Conservation (phyloP, 2,888 invertebrate species). For the Lucinisca nassula region DNA sequence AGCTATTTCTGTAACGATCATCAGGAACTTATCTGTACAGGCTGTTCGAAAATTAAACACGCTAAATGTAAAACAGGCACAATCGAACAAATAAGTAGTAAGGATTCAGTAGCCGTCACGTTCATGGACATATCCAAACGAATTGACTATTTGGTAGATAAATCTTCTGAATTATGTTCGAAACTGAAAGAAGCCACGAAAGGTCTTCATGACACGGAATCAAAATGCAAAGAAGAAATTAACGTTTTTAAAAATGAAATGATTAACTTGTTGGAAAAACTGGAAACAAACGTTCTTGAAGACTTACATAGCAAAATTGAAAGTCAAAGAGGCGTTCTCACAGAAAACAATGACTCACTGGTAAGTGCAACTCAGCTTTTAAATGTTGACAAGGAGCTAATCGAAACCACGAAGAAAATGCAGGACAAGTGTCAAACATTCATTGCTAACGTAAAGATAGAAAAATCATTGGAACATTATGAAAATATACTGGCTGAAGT, state of each 20-base stretch:
- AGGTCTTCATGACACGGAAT: not conserved
- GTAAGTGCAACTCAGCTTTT: not conserved
- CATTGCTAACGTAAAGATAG: not conserved
- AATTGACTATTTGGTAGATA: not conserved
- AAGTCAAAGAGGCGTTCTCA: not conserved
- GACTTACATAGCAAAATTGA: not conserved
- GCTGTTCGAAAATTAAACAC: not conserved
- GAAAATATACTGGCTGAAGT: not conserved
- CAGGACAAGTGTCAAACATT: not conserved
- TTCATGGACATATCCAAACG: not conserved
- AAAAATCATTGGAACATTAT: not conserved
- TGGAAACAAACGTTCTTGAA: not conserved
- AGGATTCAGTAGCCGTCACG: not conserved
- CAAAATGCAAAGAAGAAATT: not conserved
- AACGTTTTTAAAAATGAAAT: not conserved
- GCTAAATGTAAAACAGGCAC: not conserved
- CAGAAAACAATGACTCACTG: not conserved
- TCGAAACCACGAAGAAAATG: not conserved
- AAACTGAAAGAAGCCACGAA: not conserved
- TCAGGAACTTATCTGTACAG: not conserved
- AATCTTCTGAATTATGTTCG: not conserved
- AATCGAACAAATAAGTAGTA: not conserved
- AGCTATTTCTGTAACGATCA: not conserved
- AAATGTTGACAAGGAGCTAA: not conserved
- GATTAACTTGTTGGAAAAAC: not conserved